A percentile compares a stretch with the other conserved stretches of the same genome.
phyloP scores from a whole-genome alignment of 2,113 vertebrate genomes.

The Boulengeromyrus knoepffleri region DNA sequence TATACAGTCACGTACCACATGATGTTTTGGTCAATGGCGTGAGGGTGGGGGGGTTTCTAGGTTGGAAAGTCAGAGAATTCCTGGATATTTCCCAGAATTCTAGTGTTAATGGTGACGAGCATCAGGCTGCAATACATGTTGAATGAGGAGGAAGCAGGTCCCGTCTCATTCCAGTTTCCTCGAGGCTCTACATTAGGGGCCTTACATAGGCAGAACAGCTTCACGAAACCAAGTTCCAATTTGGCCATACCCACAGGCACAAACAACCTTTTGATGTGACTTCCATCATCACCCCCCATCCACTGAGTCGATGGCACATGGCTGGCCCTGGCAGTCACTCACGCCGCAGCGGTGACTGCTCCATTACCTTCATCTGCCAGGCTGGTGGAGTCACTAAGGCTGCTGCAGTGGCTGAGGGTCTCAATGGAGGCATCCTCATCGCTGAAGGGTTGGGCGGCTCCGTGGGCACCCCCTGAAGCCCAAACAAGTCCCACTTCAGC shows the following conservation, averaged over 20 bases:
- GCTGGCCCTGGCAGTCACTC: not conserved
- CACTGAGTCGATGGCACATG: not conserved
- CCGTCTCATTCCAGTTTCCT: not conserved
- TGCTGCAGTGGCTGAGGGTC: conserved; percentile 97
- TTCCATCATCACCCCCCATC: not conserved
- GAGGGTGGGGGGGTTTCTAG: not conserved
- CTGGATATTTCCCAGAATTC: not conserved
- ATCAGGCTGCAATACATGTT: not conserved
- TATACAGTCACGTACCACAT: not conserved
- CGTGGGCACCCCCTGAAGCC: conserved; percentile 75
- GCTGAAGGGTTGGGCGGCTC: conserved; percentile 86
- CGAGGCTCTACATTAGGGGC: not conserved
- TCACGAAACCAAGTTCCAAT: not conserved
- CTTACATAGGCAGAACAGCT: not conserved
- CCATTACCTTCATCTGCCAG: conserved; percentile 81
- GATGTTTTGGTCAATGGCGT: not conserved
- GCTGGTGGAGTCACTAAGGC: conserved; percentile 84
- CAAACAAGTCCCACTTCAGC: not conserved
- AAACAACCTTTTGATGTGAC: not conserved
- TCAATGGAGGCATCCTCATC: conserved; percentile 95
- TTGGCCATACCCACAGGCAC: not conserved
- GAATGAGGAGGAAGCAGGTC: not conserved
- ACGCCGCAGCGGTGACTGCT: not conserved
- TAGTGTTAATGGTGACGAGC: not conserved
- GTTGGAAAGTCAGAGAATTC: not conserved